Evolutionary conservation across 30 jellyfish, hydroid and myxozoan genomes (phyloP).

Genomic region (Aurelia sp.): DNA sequence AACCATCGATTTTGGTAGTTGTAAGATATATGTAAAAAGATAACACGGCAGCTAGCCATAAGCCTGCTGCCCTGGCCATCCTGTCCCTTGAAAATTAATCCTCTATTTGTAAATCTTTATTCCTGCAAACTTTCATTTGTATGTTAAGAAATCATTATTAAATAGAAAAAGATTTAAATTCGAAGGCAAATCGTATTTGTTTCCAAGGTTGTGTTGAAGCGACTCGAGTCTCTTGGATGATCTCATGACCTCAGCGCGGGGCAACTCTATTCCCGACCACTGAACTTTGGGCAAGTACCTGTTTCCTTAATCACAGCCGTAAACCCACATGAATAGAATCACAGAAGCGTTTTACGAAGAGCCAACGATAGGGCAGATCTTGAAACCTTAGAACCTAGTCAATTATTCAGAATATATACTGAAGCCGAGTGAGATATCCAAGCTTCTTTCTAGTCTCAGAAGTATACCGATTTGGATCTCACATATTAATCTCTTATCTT

Average conservation of each 20-base stretch:
- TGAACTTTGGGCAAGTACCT: conserved; percentile 78
- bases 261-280: conserved; percentile 66
- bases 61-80: conserved; percentile 75
- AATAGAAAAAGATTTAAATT: conserved; percentile 17
- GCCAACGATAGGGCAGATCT: conserved; percentile 47
- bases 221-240: conserved; percentile 63
- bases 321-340: conserved; percentile 61
- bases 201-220: conserved; percentile 37
- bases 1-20: conserved; percentile 29
- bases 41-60: conserved; percentile 66
- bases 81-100: background rate
- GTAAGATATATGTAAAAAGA: conserved; percentile 45
- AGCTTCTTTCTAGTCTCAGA: conserved; percentile 15
- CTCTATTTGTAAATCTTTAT: background rate
- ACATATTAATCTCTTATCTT: too few species aligned
- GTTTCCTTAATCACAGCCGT: conserved; percentile 46
- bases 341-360: conserved; percentile 63
- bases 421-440: background rate
- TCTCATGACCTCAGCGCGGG: conserved; percentile 75
- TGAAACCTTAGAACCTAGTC: background rate
- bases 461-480: background rate
- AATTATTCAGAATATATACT: conserved; percentile 12
- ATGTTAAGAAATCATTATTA: conserved; percentile 59
- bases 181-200: conserved; percentile 2
- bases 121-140: conserved; percentile 26